These are phyloP conservation scores for Lasioglossum morio DNA, from an alignment of 2,888 invertebrate genomes.

Conservation along the genomic window DNA sequence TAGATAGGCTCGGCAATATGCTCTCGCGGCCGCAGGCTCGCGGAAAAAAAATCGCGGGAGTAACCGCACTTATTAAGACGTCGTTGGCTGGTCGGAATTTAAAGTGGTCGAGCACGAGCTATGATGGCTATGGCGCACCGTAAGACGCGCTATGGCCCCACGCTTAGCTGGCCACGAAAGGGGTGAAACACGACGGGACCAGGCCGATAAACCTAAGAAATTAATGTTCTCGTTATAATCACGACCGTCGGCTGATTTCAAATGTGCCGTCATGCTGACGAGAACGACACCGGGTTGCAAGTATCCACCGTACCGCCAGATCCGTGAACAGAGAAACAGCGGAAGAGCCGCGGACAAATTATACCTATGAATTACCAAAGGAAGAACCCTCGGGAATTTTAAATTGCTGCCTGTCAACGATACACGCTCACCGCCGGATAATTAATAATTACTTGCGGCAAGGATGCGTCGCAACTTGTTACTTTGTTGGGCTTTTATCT, in stretches of 20 bases:
- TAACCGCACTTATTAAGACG: constrained; percentile 84
- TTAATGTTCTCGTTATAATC: constrained; percentile 41
- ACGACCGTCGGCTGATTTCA: constrained; percentile 16
- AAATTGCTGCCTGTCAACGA: constrained; percentile 6
- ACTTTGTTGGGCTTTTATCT: background rate
- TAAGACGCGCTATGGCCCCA: constrained; percentile 12
- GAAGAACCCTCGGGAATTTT: constrained; percentile 7
- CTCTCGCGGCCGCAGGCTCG: constrained; percentile 59
- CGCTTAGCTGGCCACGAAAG: constrained; percentile 12
- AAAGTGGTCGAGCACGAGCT: constrained; percentile 74
- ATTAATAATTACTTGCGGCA: constrained; percentile 4
- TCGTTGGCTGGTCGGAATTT: constrained; percentile 80
- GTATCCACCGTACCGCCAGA: background rate
- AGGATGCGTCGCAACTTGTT: background rate
- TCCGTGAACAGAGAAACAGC: background rate
- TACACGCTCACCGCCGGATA: constrained; percentile 6
- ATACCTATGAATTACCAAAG: background rate
- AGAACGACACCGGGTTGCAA: background rate
- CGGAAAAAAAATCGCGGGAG: constrained; percentile 66
- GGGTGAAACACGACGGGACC: constrained; percentile 10
- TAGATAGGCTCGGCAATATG: constrained; percentile 74
- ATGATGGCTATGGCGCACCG: constrained; percentile 52
- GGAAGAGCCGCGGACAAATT: constrained; percentile 8
- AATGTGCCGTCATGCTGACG: constrained; percentile 17
- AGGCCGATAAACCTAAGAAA: constrained; percentile 16